Evolutionary conservation across 2,888 invertebrate genomes (phyloP).

Genomic region (Dinocampus coccinellae): DNA sequence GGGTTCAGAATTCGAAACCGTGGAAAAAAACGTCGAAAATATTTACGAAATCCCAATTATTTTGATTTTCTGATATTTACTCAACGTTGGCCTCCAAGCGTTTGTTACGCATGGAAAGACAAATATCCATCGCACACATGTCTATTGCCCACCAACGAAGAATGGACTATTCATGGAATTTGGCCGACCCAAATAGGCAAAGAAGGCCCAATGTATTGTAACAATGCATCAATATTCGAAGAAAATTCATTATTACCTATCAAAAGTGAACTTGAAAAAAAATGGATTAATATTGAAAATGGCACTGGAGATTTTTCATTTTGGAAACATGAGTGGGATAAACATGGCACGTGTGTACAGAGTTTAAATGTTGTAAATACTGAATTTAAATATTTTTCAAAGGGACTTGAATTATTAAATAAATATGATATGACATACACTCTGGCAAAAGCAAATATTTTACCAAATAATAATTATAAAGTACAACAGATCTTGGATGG

Average conservation of each 20-base stretch:
- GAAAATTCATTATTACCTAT: slow-evolving; percentile 74
- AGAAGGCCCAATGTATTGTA: slow-evolving; percentile 80
- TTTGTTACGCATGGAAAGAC: slow-evolving; percentile 80
- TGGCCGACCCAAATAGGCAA: slow-evolving; percentile 83
- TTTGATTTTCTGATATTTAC: slow-evolving; percentile 86
- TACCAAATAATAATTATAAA: slow-evolving; percentile 69
- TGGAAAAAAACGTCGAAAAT: not conserved
- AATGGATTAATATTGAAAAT: slow-evolving; percentile 82
- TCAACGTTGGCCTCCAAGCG: slow-evolving; percentile 83
- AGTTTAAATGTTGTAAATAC: slow-evolving; percentile 72
- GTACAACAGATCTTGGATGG: slow-evolving; percentile 70
- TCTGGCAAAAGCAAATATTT: slow-evolving; percentile 72
- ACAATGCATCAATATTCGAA: slow-evolving; percentile 78
- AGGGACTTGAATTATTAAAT: slow-evolving; percentile 75
- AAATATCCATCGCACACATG: slow-evolving; percentile 75
- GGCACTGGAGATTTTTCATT: slow-evolving; percentile 72
- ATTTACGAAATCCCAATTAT: slow-evolving; percentile 57
- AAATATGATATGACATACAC: slow-evolving; percentile 76
- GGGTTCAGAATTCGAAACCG: slow-evolving; percentile 7
- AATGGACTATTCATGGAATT: slow-evolving; percentile 86
- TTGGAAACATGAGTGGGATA: slow-evolving; percentile 87
- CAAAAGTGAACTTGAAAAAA: slow-evolving; percentile 71
- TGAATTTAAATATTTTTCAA: slow-evolving; percentile 78
- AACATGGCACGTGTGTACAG: slow-evolving; percentile 86
- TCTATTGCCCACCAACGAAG: slow-evolving; percentile 74